Base-by-base conservation (phyloP, 2,888 invertebrate genomes). In the Druceiella hillmani region DNA sequence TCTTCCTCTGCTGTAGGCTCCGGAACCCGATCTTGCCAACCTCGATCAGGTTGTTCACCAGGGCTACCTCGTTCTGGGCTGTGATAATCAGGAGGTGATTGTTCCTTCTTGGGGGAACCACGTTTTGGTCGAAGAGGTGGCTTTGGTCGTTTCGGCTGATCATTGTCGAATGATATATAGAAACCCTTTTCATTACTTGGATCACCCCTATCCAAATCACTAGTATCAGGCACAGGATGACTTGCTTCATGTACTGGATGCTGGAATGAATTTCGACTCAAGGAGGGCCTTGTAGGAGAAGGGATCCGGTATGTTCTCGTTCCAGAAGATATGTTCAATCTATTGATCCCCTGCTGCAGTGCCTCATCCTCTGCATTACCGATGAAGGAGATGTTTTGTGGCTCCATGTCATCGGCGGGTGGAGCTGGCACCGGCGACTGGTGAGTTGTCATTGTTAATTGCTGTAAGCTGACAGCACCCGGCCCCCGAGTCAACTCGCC, bases 131-230 rank as follows among this genome's bases (percentile, higher is more conserved):
- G 71, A 35, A 92, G 66, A 10, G 89, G 88, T 2, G 92, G 93
- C 61, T 93, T 93, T 10, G 91, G 89, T 54, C 90, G 75, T 58
- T 87, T 88, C 10, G 91, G 90, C 52, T 83, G 82, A 39, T 88
- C 88, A 58, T 87, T 83, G 58, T 92, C 92, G 59, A 95, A 92
- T 33, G 91, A 88, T 56, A 95, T 90, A 62, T 94, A 94, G 67
- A 95, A 95, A 17, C 89, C 88, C 61, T 89, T 87, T 58, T 88
- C 86, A 42, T 67, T 73, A n/a, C n/a, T n/a, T n/a, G n/a, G n/a
- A n/a, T n/a, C n/a, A n/a, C n/a, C n/a, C 7, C 61, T 61, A 53
- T 72, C 55, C 56, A 74, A 59, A 55, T 70, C 55, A 54, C 75
- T 65, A 51, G 59, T 53, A 50, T 58, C 60, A 35, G 64, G 62